phyloP scores from a whole-genome alignment of 2,113 vertebrate species.

The Laterallus jamaicensis region DNA sequence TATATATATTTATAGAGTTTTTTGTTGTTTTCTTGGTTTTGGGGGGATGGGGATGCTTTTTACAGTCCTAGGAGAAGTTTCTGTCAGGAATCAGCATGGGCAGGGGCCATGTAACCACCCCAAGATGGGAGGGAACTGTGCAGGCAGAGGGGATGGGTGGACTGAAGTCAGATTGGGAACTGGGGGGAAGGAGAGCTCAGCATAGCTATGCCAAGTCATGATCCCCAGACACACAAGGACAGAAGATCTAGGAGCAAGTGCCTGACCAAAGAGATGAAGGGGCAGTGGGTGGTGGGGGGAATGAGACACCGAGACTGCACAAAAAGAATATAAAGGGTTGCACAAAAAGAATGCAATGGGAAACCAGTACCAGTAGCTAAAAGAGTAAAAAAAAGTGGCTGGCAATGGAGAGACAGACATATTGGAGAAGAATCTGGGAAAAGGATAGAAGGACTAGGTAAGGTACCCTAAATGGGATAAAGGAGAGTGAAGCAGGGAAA shows the following conservation, averaged over 20 bases:
- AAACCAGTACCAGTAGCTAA: neutral
- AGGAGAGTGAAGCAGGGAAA: neutral
- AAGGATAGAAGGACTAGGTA: neutral
- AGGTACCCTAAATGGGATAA: neutral
- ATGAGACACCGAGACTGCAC: neutral
- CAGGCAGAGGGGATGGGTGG: neutral
- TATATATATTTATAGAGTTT: too few species aligned
- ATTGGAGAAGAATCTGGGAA: neutral
- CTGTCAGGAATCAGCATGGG: neutral
- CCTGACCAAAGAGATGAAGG: neutral
- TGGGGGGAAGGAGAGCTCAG: neutral
- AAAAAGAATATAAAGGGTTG: neutral
- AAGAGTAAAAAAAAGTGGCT: neutral
- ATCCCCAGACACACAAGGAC: neutral
- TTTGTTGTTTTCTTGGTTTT: too few species aligned
- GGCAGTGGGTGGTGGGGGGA: fast-evolving
- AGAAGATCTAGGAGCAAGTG: neutral
- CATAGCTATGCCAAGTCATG: neutral
- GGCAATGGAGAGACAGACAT: neutral
- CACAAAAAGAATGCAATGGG: neutral
- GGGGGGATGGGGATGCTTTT: neutral
- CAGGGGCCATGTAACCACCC: neutral
- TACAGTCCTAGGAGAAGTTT: neutral
- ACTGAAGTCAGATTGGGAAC: neutral
- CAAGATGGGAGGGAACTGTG: neutral